Evolutionary conservation across 1,140 invertebrate species (phyloP).

Genomic region (Potamilus streckersoni): DNA sequence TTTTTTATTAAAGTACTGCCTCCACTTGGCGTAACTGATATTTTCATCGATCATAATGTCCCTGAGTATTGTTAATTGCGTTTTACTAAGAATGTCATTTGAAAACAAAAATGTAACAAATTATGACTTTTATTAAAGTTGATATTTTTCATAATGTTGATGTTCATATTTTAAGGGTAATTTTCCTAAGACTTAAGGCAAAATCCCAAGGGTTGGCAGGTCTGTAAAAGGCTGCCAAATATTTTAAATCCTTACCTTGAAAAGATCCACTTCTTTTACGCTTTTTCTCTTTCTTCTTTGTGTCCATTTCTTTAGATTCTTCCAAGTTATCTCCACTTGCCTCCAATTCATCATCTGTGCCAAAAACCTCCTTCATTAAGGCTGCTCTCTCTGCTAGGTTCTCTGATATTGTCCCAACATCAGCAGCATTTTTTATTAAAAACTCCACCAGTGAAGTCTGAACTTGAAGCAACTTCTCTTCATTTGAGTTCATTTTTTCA

Average conservation of each 20-base stretch:
- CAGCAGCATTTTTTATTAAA: constrained; percentile 81
- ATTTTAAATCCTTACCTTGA: constrained; percentile 73
- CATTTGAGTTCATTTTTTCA: constrained; percentile 69
- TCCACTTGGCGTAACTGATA: too few species aligned
- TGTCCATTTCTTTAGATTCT: constrained; percentile 41
- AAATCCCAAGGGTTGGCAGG: too few species aligned
- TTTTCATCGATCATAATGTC: too few species aligned
- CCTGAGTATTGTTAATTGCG: too few species aligned
- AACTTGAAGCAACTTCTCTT: constrained; percentile 59
- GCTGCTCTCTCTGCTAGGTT: constrained; percentile 68
- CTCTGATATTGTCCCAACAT: constrained; percentile 79
- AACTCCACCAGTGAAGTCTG: constrained; percentile 72
- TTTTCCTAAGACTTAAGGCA: too few species aligned
- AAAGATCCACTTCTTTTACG: constrained; percentile 82
- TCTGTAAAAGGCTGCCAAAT: too few species aligned
- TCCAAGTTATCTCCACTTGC: constrained; percentile 53
- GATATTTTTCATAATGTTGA: too few species aligned
- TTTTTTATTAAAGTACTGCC: too few species aligned
- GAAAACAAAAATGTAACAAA: too few species aligned
- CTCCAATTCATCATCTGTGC: constrained; percentile 61
- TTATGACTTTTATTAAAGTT: too few species aligned
- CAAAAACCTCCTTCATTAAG: constrained; percentile 59
- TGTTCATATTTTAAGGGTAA: too few species aligned
- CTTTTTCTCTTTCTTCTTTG: constrained; percentile 62
- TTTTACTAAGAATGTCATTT: too few species aligned